Percentiles rank a stretch among this genome's conserved stretches.
These are phyloP conservation scores for Percopsis omiscomaycus DNA, from an alignment of 2,797 vertebrate genomes.

Conservation along the genomic window DNA sequence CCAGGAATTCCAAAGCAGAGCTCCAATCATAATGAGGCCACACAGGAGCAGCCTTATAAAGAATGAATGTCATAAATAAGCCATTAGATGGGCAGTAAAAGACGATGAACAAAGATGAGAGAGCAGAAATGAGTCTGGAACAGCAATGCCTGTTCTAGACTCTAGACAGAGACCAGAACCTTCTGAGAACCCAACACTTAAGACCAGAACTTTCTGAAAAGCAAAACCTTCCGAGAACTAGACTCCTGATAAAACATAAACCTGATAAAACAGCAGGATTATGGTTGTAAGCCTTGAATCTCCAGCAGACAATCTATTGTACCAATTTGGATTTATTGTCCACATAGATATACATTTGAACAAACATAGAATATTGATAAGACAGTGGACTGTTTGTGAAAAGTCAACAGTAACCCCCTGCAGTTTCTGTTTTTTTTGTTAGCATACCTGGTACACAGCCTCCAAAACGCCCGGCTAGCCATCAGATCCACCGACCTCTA, in stretches of 20 bases:
- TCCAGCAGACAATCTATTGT: no score
- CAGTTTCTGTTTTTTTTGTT: conserved; percentile 7
- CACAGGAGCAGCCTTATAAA: conserved; percentile 80
- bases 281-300: no score
- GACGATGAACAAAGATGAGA: conserved; percentile 58
- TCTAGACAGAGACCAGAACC: no score
- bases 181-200: no score
- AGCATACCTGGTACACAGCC: conserved; percentile 27
- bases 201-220: conserved; percentile 9
- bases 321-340: background rate
- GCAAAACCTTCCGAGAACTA: background rate
- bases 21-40: conserved; percentile 81
- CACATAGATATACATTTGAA: conserved; percentile 8
- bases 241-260: background rate
- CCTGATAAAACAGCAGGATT: no score
- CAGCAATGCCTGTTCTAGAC: no score
- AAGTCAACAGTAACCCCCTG: conserved; percentile 25
- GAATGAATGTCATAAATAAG: conserved; percentile 84
- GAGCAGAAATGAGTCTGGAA: conserved; percentile 57
- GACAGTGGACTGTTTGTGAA: conserved; percentile 18
- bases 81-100: conserved; percentile 80
- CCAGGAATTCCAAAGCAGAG: conserved; percentile 78
- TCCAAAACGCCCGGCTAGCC: conserved; percentile 4
- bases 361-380: conserved; percentile 12
- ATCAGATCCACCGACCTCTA: conserved; percentile 31